Evolutionary conservation across 2,888 invertebrate species (phyloP).

Genomic region (Neocrepidodera transversa): DNA sequence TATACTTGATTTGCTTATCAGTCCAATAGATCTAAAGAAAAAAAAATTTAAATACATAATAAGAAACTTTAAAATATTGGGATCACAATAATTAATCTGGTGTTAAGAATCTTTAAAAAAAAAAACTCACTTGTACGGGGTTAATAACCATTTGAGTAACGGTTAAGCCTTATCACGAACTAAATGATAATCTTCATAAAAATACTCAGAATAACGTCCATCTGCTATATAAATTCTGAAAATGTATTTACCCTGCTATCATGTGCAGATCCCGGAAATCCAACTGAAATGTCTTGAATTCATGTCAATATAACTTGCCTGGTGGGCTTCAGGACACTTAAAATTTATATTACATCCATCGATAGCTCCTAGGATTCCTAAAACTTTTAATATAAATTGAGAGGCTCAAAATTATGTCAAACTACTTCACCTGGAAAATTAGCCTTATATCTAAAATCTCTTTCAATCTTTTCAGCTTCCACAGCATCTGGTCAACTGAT

Average conservation of each 20-base stretch:
- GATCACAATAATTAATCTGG: too few relatives aligned
- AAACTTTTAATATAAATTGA: too few relatives aligned
- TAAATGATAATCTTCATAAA: slow-evolving; percentile 12
- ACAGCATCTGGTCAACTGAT: slow-evolving; percentile 2
- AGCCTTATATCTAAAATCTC: slow-evolving; percentile 5
- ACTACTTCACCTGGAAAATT: slow-evolving; percentile 3
- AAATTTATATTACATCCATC: slow-evolving; percentile 20
- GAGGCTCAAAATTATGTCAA: too few relatives aligned
- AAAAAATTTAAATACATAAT: too few relatives aligned
- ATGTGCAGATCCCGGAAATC: slow-evolving; percentile 18
- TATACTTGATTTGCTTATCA: too few relatives aligned
- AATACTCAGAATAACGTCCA: slow-evolving; percentile 1
- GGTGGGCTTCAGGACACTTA: slow-evolving; percentile 8
- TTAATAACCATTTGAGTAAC: slow-evolving; percentile 6
- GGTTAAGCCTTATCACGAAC: slow-evolving; percentile 10
- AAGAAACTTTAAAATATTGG: too few relatives aligned
- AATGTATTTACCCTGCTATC: slow-evolving; percentile 2
- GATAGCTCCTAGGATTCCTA: slow-evolving; percentile 10
- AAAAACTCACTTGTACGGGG: slow-evolving; percentile 10
- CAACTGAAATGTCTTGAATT: slow-evolving; percentile 12
- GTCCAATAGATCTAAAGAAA: too few relatives aligned
- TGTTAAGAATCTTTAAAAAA: too few relatives aligned
- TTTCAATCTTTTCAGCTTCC: not conserved
- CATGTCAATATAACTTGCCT: slow-evolving; percentile 15
- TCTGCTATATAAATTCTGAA: not conserved